phyloP scores from a whole-genome alignment of 2,113 vertebrate species.

The Siniperca chuatsi region DNA sequence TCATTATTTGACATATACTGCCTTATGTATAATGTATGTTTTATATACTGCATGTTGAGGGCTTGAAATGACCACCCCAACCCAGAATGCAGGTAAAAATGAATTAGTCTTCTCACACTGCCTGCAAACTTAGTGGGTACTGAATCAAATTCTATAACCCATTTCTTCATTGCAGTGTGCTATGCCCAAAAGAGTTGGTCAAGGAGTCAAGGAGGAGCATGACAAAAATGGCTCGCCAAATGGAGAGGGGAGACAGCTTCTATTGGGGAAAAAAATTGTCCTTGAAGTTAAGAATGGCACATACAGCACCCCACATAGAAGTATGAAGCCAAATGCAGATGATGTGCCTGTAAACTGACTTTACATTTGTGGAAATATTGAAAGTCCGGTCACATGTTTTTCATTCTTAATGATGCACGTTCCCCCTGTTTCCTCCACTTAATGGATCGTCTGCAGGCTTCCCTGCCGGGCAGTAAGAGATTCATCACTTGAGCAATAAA shows the following conservation, averaged over 20 bases:
- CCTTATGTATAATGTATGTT: not conserved
- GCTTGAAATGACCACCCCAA: not conserved
- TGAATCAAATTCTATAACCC: not conserved
- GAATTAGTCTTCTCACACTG: not conserved
- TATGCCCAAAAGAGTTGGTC: not conserved
- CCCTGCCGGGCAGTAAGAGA: not conserved
- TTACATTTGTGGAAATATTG: not conserved
- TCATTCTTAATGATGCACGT: not conserved
- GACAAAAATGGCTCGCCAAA: not conserved
- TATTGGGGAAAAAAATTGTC: not conserved
- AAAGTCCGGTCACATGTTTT: not conserved
- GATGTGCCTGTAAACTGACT: not conserved
- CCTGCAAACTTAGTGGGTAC: not conserved
- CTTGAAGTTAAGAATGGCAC: not conserved
- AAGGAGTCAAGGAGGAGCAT: not conserved
- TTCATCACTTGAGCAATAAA: not conserved
- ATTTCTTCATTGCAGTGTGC: not conserved
- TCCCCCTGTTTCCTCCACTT: not conserved
- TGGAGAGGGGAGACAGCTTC: not conserved
- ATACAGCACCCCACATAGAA: too few species aligned
- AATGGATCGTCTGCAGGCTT: constrained; percentile 4
- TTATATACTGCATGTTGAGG: not conserved
- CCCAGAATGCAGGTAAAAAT: not conserved
- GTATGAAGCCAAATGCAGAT: not conserved
- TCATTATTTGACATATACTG: not conserved